Evolutionary conservation across 1,140 invertebrate genomes (phyloP).

Genomic region (Phortica variegata): DNA sequence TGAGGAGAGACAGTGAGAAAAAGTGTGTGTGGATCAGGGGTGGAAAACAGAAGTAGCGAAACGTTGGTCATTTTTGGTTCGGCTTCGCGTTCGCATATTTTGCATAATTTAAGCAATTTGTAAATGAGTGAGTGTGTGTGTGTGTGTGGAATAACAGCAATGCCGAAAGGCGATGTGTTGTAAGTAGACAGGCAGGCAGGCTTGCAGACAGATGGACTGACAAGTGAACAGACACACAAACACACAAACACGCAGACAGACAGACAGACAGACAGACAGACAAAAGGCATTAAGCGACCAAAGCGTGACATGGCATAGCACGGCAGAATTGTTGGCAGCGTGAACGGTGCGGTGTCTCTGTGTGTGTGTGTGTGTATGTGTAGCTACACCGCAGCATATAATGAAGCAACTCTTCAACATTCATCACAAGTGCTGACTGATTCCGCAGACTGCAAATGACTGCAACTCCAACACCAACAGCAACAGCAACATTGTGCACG

Average conservation of each 20-base stretch:
- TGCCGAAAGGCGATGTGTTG: not conserved
- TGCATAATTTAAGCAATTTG: constrained; percentile 54
- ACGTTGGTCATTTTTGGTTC: too few species aligned
- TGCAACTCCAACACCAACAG: constrained; percentile 18
- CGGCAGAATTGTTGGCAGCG: not conserved
- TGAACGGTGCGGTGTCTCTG: constrained; percentile 8
- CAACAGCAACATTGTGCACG: too few species aligned
- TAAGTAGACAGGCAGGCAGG: not conserved
- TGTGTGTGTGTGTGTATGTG: constrained; percentile 11
- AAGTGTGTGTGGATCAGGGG: too few species aligned
- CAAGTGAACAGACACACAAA: too few species aligned
- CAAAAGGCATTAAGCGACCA: constrained; percentile 23
- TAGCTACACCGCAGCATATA: constrained; percentile 4
- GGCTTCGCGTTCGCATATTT: constrained; percentile 46
- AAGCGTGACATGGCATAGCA: constrained; percentile 43
- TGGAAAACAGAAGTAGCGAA: too few species aligned
- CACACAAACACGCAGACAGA: too few species aligned
- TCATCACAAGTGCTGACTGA: too few species aligned
- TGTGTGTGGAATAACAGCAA: too few species aligned
- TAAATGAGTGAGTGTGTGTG: constrained; percentile 24
- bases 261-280: too few species aligned
- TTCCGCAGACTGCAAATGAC: constrained; percentile 1
- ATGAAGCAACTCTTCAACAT: too few species aligned
- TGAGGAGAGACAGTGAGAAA: too few species aligned
- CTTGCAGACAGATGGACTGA: too few species aligned